Conservation (phyloP, 2,888 invertebrate genomes). For the Cenopis cana region DNA sequence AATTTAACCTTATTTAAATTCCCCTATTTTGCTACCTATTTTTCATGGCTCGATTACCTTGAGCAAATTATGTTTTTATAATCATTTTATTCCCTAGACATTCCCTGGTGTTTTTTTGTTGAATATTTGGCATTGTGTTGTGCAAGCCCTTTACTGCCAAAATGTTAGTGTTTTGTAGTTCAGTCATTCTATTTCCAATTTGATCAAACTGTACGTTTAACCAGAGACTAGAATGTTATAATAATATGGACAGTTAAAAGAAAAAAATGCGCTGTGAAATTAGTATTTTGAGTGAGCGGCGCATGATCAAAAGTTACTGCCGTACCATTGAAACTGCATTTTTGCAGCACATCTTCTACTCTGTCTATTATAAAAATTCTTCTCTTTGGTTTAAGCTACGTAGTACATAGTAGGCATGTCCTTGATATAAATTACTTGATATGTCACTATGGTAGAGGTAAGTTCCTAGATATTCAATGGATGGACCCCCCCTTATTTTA, state of each 20-base stretch:
- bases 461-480: not conserved
- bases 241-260: not conserved
- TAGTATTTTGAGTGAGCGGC: not conserved
- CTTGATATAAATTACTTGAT: not conserved
- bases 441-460: not conserved
- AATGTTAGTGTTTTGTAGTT: slow-evolving; percentile 3
- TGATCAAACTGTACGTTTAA: not conserved
- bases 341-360: not conserved
- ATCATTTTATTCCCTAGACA: slow-evolving; percentile 45
- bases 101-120: slow-evolving; percentile 43
- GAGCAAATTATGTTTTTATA: slow-evolving; percentile 31
- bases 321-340: too few relatives aligned
- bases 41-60: not conserved
- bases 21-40: not conserved
- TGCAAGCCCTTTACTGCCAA: slow-evolving; percentile 20
- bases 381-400: not conserved
- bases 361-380: not conserved
- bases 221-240: not conserved
- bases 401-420: not conserved
- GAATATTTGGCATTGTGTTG: slow-evolving; percentile 22
- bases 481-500: too few relatives aligned
- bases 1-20: slow-evolving; percentile 11
- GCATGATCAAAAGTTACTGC: too few relatives aligned
- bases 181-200: slow-evolving; percentile 1
- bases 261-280: not conserved